Evolutionary conservation across 2,113 vertebrate species (phyloP), one percentile per base, ranked within the genome.

Genomic region (Tyto alba): DNA sequence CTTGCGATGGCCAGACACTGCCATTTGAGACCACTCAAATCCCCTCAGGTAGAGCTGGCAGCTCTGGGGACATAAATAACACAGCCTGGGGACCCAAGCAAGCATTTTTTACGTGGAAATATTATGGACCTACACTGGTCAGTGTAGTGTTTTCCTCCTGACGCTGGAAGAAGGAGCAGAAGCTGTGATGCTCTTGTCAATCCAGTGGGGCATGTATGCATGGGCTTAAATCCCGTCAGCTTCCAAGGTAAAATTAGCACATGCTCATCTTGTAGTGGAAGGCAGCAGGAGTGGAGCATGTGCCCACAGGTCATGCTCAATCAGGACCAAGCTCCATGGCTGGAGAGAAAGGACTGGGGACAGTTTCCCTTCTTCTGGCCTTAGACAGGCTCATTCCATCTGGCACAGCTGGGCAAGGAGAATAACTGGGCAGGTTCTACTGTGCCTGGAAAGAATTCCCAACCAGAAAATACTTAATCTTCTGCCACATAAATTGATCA

Each of bases 1-100:
- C 79, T 96, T 93, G 48, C 10, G 38, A 93, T 64, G 75, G 71
- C 74, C 71, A 79, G 92, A 55, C 81, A 40, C 29, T 82, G 91
- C 77, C 83, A 66, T 93, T 88, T 63, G 50, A 96, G 90, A 92
- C 30, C 43, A 72, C 55, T 89, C 77, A 92, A 47, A 96, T 93
- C 47, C 84, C 92, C 84, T 93, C 89, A 2, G 15, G 91, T 82
- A 69, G 63, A 93, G 26, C 57, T 95, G 92, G 83, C 53, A 92
- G 3, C 82, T 95, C 78, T 87, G 86, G n/a, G 38, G 41, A 95
- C 94, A 95, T 89, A 93, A 96, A 92, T 95, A 96, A 95, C 38
- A 66, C 27, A 60, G 34, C 48, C 27, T 21, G 6, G n/a, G 48
- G 43, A 88, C 60, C 10, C 4, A 10, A 48, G 57, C 2, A 5